phyloP scores from a whole-genome alignment of 1,140 invertebrate genomes.

The Hylyphantes graminicola region DNA sequence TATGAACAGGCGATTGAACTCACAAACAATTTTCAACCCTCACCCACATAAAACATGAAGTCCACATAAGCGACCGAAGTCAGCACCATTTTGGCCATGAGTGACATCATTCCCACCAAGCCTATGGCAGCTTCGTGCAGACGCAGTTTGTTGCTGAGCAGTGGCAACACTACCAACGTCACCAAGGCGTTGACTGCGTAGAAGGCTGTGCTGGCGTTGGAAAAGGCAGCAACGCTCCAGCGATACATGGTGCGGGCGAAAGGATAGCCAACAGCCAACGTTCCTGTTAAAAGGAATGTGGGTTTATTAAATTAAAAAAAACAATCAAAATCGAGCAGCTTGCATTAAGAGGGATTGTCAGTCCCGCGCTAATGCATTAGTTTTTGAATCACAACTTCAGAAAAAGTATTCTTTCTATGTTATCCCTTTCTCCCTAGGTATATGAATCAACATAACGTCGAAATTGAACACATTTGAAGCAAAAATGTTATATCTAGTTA shows the following conservation, averaged over 20 bases:
- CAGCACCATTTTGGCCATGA: conserved; percentile 34
- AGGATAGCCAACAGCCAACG: background rate
- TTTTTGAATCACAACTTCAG: too few relatives aligned
- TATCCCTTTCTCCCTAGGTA: too few relatives aligned
- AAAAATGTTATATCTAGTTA: too few relatives aligned
- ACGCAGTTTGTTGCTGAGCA: conserved; percentile 26
- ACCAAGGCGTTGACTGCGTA: background rate
- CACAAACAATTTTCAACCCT: too few relatives aligned
- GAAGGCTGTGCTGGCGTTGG: conserved; percentile 28
- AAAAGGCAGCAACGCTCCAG: conserved; percentile 1
- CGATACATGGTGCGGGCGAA: conserved; percentile 10
- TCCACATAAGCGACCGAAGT: background rate
- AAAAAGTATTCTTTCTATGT: too few relatives aligned
- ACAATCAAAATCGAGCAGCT: too few relatives aligned
- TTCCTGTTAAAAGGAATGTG: conserved; percentile 17
- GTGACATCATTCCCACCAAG: conserved; percentile 25
- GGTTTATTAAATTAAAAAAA: too few relatives aligned
- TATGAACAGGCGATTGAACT: too few relatives aligned
- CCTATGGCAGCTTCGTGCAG: conserved; percentile 42
- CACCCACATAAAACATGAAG: conserved; percentile 19
- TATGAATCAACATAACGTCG: too few relatives aligned
- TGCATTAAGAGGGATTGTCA: too few relatives aligned
- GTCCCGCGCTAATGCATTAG: too few relatives aligned
- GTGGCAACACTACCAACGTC: background rate
- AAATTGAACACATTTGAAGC: too few relatives aligned